phyloP scores from a whole-genome alignment of 2,888 invertebrate species.

The Salticus scenicus region DNA sequence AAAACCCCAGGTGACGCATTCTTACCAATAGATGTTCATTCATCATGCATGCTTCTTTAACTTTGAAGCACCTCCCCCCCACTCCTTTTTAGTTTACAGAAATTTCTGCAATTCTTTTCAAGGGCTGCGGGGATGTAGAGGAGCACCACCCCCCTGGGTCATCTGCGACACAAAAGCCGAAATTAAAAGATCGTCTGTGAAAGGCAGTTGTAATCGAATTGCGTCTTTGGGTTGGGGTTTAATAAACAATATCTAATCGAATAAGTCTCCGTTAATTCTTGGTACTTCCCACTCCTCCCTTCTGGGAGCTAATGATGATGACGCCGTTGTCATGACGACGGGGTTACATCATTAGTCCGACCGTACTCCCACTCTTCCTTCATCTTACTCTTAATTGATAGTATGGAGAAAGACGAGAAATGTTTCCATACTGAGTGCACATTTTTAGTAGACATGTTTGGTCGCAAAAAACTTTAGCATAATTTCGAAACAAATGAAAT shows the following conservation, averaged over 20 bases:
- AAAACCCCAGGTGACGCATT: slow-evolving; percentile 16
- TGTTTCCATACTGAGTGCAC: background rate
- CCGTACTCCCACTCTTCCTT: slow-evolving; percentile 32
- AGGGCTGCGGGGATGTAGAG: background rate
- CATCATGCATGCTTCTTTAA: slow-evolving; percentile 23
- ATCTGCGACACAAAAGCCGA: slow-evolving; percentile 63
- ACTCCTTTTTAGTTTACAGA: background rate
- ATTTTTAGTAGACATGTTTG: slow-evolving; percentile 35
- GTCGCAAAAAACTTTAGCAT: too few species aligned
- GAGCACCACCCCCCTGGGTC: slow-evolving; percentile 49
- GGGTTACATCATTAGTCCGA: slow-evolving; percentile 65
- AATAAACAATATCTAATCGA: slow-evolving; percentile 70
- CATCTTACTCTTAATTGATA: slow-evolving; percentile 67
- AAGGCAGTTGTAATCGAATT: slow-evolving; percentile 61
- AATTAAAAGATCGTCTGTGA: slow-evolving; percentile 69
- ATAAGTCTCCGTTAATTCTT: slow-evolving; percentile 67
- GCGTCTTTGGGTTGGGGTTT: slow-evolving; percentile 66
- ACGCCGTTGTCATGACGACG: slow-evolving; percentile 61
- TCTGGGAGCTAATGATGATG: slow-evolving; percentile 67
- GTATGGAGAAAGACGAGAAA: slow-evolving; percentile 33
- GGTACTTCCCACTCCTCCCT: slow-evolving; percentile 28
- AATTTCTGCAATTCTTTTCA: slow-evolving; percentile 16
- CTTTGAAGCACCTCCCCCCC: background rate
- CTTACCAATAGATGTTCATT: background rate
- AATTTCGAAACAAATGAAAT: too few species aligned